These are phyloP conservation scores for Florisuga fusca DNA, from an alignment of 2,797 vertebrate species.

Conservation along the genomic window DNA sequence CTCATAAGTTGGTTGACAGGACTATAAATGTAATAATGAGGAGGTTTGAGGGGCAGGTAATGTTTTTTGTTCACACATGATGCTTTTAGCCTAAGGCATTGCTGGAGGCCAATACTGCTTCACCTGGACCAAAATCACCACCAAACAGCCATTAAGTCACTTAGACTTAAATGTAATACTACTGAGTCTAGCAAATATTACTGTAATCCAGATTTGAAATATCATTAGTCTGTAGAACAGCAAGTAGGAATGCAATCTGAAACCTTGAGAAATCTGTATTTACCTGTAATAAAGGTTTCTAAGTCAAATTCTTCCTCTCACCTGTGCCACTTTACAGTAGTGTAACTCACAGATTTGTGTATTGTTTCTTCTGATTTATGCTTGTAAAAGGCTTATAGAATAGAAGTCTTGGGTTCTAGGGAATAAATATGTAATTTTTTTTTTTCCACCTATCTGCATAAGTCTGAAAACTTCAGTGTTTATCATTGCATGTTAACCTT, in stretches of 20 bases:
- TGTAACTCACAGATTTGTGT: background rate
- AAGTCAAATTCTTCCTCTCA: background rate
- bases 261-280: conserved; percentile 29
- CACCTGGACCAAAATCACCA: conserved; percentile 65
- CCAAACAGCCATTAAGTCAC: conserved; percentile 72
- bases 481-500: background rate
- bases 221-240: conserved; percentile 10
- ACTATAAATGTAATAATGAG: conserved; percentile 78
- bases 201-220: conserved; percentile 51
- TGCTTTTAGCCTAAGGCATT: conserved; percentile 78
- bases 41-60: conserved; percentile 63
- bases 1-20: conserved; percentile 63
- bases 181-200: conserved; percentile 47
- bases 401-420: background rate
- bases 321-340: background rate
- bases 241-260: conserved; percentile 5
- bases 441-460: background rate
- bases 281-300: background rate
- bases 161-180: conserved; percentile 68
- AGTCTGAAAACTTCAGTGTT: background rate
- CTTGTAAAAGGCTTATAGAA: background rate
- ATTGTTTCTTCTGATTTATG: background rate
- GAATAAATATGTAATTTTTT: accelerated
- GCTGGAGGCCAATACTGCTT: conserved; percentile 76
- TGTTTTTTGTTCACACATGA: conserved; percentile 67